Evolutionary conservation across 2,113 vertebrate genomes (phyloP).

Genomic region (Dissostichus mawsoni): DNA sequence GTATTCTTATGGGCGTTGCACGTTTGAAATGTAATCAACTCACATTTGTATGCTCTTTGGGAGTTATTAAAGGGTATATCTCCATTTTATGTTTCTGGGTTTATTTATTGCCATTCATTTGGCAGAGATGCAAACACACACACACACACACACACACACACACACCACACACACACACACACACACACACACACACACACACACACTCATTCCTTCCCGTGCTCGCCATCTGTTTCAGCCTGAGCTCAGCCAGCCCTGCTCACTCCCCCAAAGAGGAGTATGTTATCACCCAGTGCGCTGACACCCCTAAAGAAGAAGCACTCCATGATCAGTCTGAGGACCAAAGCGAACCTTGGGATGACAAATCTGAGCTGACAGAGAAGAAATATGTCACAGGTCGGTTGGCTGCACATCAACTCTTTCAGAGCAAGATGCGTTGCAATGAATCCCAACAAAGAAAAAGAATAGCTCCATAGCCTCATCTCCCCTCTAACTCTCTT

Average conservation of each 20-base stretch:
- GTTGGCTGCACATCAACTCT: conserved; percentile 58
- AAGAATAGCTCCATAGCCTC: background rate
- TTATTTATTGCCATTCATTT: conserved; percentile 68
- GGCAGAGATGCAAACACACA: conserved; percentile 58
- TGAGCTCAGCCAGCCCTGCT: conserved; percentile 93
- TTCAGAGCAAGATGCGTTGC: conserved; percentile 17
- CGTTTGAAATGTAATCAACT: conserved; percentile 43
- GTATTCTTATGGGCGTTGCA: conserved; percentile 6
- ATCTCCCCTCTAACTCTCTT: conserved; percentile 6
- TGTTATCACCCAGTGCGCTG: conserved; percentile 78
- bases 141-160: conserved; percentile 48
- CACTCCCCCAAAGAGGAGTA: conserved; percentile 89
- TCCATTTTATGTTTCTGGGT: conserved; percentile 51
- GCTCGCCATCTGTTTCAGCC: conserved; percentile 84
- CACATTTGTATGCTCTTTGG: conserved; percentile 27
- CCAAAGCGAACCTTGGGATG: conserved; percentile 81
- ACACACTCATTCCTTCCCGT: conserved; percentile 53
- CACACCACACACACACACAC: conserved; percentile 50
- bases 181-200: conserved; percentile 44
- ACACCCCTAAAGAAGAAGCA: conserved; percentile 83
- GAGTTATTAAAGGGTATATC: conserved; percentile 45
- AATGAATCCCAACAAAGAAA: conserved; percentile 11
- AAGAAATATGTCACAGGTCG: conserved; percentile 86
- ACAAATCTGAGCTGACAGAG: conserved; percentile 87
- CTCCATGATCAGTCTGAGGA: conserved; percentile 82